Evolutionary conservation across 2,113 vertebrate species (phyloP).

Genomic region (Pygoscelis adeliae): DNA sequence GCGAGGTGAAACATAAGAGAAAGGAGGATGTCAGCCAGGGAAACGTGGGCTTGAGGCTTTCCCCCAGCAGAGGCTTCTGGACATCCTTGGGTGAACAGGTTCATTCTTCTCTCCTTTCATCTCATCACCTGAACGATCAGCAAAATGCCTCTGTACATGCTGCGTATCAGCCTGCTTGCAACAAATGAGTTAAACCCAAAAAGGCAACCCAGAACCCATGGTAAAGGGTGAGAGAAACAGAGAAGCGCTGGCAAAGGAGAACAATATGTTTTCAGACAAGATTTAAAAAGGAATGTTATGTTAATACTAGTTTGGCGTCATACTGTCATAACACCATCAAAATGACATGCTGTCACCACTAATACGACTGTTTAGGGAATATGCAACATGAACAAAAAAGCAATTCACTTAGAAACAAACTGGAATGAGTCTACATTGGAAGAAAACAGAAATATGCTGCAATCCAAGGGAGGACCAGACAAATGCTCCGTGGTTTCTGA

Average conservation of each 20-base stretch:
- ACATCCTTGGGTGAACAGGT: background rate
- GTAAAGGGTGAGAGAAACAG: conserved; percentile 36
- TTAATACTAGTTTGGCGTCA: conserved; percentile 59
- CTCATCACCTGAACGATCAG: background rate
- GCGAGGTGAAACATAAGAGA: background rate
- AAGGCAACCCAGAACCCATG: background rate
- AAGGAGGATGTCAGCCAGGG: background rate
- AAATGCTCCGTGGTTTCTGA: background rate
- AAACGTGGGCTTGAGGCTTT: background rate
- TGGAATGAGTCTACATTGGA: background rate
- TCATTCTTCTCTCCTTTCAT: background rate
- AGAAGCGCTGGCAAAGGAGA: conserved; percentile 17
- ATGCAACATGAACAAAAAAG: conserved; percentile 10
- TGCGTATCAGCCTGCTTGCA: background rate
- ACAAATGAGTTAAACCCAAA: background rate
- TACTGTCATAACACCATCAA: conserved; percentile 66
- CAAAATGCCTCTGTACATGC: fast-evolving
- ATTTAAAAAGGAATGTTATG: conserved; percentile 44
- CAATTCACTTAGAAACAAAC: conserved; percentile 29
- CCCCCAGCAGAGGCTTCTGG: background rate
- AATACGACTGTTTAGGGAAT: conserved; percentile 41
- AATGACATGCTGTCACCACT: conserved; percentile 62
- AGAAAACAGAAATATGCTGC: conserved; percentile 17
- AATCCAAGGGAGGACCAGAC: background rate
- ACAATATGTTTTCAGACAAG: conserved; percentile 64